Evolutionary conservation across 2,113 vertebrate species (phyloP).

Genomic region (Hemichromis elongatus): DNA sequence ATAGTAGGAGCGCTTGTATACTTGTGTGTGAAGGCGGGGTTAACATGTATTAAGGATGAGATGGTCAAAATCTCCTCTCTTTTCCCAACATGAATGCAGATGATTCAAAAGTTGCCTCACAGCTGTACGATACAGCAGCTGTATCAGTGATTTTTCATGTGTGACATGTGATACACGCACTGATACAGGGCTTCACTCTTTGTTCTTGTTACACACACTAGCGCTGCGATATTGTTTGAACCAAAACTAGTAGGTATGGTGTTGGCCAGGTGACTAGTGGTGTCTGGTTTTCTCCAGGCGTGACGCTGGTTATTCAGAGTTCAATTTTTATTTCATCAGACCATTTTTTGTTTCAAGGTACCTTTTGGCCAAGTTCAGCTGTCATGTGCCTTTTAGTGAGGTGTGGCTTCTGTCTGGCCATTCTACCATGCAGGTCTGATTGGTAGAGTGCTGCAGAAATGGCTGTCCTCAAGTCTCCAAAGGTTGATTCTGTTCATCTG

Average conservation of each 20-base stretch:
- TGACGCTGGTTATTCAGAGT: not conserved
- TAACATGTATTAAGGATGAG: not conserved
- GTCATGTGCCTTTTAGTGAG: not conserved
- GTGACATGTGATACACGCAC: not conserved
- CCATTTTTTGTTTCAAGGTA: not conserved
- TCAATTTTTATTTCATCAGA: not conserved
- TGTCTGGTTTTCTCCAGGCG: not conserved
- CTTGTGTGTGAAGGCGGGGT: not conserved
- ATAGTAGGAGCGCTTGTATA: not conserved
- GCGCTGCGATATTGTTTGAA: not conserved
- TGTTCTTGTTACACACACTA: not conserved
- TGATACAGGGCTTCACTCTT: not conserved
- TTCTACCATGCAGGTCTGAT: not conserved
- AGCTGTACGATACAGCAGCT: not conserved
- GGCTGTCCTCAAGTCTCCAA: too few species aligned
- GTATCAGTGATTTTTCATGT: not conserved
- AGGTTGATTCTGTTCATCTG: too few species aligned
- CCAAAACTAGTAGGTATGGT: not conserved
- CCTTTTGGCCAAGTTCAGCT: not conserved
- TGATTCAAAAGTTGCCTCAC: not conserved
- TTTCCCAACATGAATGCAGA: not conserved
- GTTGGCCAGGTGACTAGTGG: not conserved
- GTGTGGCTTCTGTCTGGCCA: not conserved
- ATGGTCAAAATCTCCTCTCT: not conserved
- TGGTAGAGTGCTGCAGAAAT: not conserved